A percentile compares a stretch with the other conserved stretches of the same genome.
These are phyloP conservation scores for Halocaridina rubra DNA, from an alignment of 2,888 invertebrate genomes.

Conservation along the genomic window DNA sequence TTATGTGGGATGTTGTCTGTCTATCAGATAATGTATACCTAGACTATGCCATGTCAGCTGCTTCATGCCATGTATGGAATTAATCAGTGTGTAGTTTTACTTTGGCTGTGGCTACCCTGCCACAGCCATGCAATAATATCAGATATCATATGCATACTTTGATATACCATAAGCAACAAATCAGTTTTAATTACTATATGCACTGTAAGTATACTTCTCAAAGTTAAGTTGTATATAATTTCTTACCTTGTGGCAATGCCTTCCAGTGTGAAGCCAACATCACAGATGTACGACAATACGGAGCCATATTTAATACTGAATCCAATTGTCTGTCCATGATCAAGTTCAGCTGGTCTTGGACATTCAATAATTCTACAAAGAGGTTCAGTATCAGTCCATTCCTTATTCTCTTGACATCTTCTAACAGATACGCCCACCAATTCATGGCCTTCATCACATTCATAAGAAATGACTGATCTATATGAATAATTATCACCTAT, in stretches of 20 bases:
- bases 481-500: conserved; percentile 63
- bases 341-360: conserved; percentile 61
- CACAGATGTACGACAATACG: conserved; percentile 64
- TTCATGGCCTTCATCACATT: conserved; percentile 66
- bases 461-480: conserved; percentile 62
- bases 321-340: conserved; percentile 60
- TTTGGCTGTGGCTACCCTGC: too few relatives aligned
- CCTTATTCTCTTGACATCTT: conserved; percentile 59
- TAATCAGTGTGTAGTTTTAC: too few relatives aligned
- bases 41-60: too few relatives aligned
- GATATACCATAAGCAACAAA: too few relatives aligned
- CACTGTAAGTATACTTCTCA: too few relatives aligned
- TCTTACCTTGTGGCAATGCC: conserved; percentile 62
- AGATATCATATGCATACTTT: too few relatives aligned
- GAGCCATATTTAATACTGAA: conserved; percentile 60
- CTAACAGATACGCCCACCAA: conserved; percentile 66
- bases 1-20: too few relatives aligned
- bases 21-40: too few relatives aligned
- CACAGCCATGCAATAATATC: too few relatives aligned
- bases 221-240: too few relatives aligned
- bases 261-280: conserved; percentile 65
- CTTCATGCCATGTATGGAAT: too few relatives aligned
- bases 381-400: conserved; percentile 61
- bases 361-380: conserved; percentile 61
- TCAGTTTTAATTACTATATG: too few relatives aligned